phyloP scores from a whole-genome alignment of 37 sponge, comb jelly and placozoan genomes.

The Axinella damicornis region DNA sequence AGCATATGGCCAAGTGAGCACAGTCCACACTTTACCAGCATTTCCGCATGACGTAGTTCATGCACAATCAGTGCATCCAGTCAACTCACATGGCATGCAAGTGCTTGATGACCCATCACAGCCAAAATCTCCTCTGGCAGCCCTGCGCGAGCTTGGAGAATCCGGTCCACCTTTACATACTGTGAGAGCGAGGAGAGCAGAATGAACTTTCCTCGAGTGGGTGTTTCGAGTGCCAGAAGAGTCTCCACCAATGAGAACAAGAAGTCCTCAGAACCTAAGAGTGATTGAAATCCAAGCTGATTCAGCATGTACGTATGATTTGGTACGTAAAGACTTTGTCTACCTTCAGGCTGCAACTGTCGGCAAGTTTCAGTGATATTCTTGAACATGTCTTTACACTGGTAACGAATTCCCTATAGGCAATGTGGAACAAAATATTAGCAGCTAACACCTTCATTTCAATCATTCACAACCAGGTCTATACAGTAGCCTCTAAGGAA shows the following conservation, averaged over 20 bases:
- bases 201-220: slow-evolving; percentile 68
- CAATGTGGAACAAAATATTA: too few relatives aligned
- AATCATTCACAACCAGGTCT: too few relatives aligned
- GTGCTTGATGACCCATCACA: slow-evolving; percentile 76
- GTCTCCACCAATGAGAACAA: slow-evolving; percentile 14
- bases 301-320: too few relatives aligned
- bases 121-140: slow-evolving; percentile 66
- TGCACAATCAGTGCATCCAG: too few relatives aligned
- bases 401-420: slow-evolving; percentile 60
- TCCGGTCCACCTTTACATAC: slow-evolving; percentile 6
- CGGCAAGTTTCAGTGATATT: slow-evolving; percentile 36
- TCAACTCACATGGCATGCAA: slow-evolving; percentile 74
- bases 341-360: slow-evolving; percentile 40
- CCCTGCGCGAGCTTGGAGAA: slow-evolving; percentile 28
- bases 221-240: slow-evolving; percentile 43
- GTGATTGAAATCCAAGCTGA: too few relatives aligned
- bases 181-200: slow-evolving; percentile 39
- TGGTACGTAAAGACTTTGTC: too few relatives aligned
- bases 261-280: not conserved
- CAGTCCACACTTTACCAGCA: too few relatives aligned
- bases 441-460: slow-evolving; percentile 37
- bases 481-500: too few relatives aligned
- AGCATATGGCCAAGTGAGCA: too few relatives aligned
- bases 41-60: too few relatives aligned
- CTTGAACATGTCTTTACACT: slow-evolving; percentile 57